Evolutionary conservation across 2,113 vertebrate genomes (phyloP), one percentile per base, ranked within the genome.

Genomic region (Bungarus multicinctus): DNA sequence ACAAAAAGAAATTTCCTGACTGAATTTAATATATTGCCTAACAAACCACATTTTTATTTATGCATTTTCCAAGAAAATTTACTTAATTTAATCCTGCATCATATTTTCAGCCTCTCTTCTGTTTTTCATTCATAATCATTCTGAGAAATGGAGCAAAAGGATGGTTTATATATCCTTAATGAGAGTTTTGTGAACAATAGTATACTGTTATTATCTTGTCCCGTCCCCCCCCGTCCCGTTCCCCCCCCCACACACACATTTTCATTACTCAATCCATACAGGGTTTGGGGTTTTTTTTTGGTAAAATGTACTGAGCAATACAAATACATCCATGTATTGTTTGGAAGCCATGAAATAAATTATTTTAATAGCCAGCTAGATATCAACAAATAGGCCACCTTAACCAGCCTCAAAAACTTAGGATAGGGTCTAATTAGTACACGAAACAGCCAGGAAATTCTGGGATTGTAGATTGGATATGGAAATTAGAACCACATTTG

Each of bases 201-300:
- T 5, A 27, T 30, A 30, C 12, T 30, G 47, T 14, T 50, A 50
- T 87, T 30, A 50, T 87, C 45, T 25, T 25, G 22, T 0, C 6
- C 8, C 47, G 1, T 0, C 6, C 6, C 23, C 8, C 69, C 69
- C 16, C n/a, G 22, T 0, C 6, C 8, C 47, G 1, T 0, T 5
- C 6, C 23, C 8, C 69, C 69, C 16, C n/a, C n/a, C n/a, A n/a
- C n/a, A n/a, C n/a, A n/a, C n/a, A n/a, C n/a, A 39, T 81, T 81
- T 39, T 81, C 18, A 81, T 81, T 81, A 81, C 43, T 81, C 34
- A 81, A 43, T 39, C 39, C 34, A 22, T 39, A 8, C 4, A 81
- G n/a, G 5, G 0, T 20, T 39, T n/a, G n/a, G 5, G 43, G 43
- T 8, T 47, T 47, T 47, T 69, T 74, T 43, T 74, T 81, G 39